phyloP scores from a whole-genome alignment of 2,888 invertebrate genomes.

The Agrochola circellaris region DNA sequence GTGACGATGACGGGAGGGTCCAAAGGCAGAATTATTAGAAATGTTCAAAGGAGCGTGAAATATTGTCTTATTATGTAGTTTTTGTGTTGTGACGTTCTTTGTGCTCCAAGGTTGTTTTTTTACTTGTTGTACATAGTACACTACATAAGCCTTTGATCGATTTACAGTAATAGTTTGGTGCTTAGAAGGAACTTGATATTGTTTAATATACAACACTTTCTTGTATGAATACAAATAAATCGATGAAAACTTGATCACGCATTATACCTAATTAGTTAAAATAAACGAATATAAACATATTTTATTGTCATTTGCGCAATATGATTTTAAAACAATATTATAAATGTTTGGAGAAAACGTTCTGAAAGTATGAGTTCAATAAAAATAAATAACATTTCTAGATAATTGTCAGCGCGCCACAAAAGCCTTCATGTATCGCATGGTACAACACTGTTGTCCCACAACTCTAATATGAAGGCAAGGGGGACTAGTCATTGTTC shows the following conservation, averaged over 20 bases:
- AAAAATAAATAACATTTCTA: no score
- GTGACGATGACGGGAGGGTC: conserved; percentile 46
- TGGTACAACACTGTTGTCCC: not conserved
- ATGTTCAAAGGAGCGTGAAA: conserved; percentile 41
- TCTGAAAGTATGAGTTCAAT: not conserved
- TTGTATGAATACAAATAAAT: no score
- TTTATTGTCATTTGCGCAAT: no score
- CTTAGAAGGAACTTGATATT: no score
- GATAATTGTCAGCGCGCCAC: not conserved
- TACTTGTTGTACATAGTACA: not conserved
- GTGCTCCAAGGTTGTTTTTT: conserved; percentile 7
- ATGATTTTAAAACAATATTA: not conserved
- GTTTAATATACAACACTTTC: no score
- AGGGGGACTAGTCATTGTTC: conserved; percentile 29
- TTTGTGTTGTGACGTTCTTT: conserved; percentile 25
- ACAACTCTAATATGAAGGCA: not conserved
- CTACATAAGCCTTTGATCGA: not conserved
- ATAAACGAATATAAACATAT: no score
- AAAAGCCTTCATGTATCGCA: conserved; percentile 7
- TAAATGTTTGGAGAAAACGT: no score
- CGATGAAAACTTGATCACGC: no score
- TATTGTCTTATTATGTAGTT: conserved; percentile 50
- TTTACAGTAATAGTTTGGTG: not conserved
- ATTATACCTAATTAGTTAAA: no score
- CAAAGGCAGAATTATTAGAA: conserved; percentile 38